phyloP scores from a whole-genome alignment of 1,140 invertebrate species.

The Neotoxoptera formosana region DNA sequence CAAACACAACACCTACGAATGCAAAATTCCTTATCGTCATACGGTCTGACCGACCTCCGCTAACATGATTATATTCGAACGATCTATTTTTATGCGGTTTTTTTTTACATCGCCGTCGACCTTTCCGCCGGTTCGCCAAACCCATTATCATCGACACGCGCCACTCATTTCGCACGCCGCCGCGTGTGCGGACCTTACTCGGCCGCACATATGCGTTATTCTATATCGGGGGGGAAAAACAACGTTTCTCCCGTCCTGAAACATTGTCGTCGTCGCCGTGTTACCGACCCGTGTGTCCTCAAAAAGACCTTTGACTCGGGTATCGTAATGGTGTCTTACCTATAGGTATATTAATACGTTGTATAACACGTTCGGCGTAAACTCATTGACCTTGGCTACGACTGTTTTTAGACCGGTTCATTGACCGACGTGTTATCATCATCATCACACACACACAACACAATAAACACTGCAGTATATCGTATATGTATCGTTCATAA shows the following conservation, averaged over 20 bases:
- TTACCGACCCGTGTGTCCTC: constrained; percentile 24
- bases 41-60: constrained; percentile 9
- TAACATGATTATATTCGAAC: background rate
- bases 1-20: constrained; percentile 3
- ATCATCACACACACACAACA: constrained; percentile 20
- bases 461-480: background rate
- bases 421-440: constrained; percentile 45
- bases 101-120: background rate
- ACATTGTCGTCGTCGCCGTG: background rate
- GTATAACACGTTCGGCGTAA: background rate
- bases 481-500: background rate
- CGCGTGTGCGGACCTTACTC: background rate
- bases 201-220: background rate
- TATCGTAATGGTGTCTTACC: constrained; percentile 1
- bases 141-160: background rate
- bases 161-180: background rate
- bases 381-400: constrained; percentile 43
- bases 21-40: constrained; percentile 10
- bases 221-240: background rate
- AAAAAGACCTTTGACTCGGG: constrained; percentile 41
- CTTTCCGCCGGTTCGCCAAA: background rate
- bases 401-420: constrained; percentile 55
- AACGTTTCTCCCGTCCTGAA: background rate
- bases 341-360: background rate
- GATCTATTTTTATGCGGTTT: background rate